Evolutionary conservation across 2,888 invertebrate species (phyloP).

Genomic region (Drosophila lacicola): DNA sequence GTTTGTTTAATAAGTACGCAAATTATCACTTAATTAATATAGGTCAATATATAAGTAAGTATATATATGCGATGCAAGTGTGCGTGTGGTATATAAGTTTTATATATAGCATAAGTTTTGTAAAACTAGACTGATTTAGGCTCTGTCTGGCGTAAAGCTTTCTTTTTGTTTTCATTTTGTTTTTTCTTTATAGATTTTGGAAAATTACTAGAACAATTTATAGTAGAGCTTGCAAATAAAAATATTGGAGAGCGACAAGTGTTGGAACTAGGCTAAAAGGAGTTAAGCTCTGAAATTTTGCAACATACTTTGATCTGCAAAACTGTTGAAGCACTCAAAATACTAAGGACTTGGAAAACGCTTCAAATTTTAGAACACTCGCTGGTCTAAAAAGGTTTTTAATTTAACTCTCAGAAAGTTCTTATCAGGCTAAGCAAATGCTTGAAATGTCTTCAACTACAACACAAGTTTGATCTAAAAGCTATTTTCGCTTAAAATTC

Average conservation of each 20-base stretch:
- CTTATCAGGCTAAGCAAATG: not conserved
- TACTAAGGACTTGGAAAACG: not conserved
- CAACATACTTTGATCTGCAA: too few relatives aligned
- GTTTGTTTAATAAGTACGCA: slow-evolving; percentile 66
- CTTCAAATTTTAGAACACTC: slow-evolving; percentile 6
- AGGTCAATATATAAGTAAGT: slow-evolving; percentile 47
- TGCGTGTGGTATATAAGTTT: slow-evolving; percentile 64
- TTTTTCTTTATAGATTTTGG: slow-evolving; percentile 15
- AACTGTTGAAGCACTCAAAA: too few relatives aligned
- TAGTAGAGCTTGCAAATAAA: slow-evolving; percentile 65
- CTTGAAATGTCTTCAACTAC: not conserved
- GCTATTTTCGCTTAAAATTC: not conserved
- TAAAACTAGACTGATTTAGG: slow-evolving; percentile 71
- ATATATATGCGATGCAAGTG: slow-evolving; percentile 70
- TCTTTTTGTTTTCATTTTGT: slow-evolving; percentile 22
- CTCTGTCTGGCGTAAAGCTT: slow-evolving; percentile 74
- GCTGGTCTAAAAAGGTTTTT: slow-evolving; percentile 6
- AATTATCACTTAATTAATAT: slow-evolving; percentile 78
- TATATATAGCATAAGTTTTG: slow-evolving; percentile 47
- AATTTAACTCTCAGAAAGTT: not conserved
- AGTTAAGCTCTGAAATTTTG: too few relatives aligned
- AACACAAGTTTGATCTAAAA: not conserved
- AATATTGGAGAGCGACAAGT: slow-evolving; percentile 34
- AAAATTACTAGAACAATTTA: slow-evolving; percentile 38
- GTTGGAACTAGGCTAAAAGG: slow-evolving; percentile 9